Base-by-base conservation (phyloP, 1,140 invertebrate species). In the Lepidotrigona ventralis region DNA sequence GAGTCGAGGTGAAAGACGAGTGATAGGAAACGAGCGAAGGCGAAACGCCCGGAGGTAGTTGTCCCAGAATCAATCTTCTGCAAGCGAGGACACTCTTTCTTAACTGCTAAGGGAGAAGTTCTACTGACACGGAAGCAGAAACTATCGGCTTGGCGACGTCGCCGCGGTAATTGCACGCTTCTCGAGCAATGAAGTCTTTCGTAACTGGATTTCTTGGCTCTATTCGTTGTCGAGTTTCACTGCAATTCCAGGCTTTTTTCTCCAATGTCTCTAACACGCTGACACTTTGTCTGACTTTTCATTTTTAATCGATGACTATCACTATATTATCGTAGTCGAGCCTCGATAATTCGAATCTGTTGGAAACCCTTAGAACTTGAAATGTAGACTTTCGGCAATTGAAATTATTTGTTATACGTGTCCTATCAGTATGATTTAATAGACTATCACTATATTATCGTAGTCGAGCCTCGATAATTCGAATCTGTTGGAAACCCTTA, bases 51-150 rank as follows among this genome's bases (percentile, higher is more conserved):
- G 69, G 39, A 71, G 69, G 69, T 71, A 71, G 69, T 53, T 71
- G 69, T 71, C 69, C 46, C 69, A 71, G 69, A 71, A 71, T 71
- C 69, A 53, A 71, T 71, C 69, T 71, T 71, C 69, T 71, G n/a
- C 39, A 26, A 71, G 39, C 39, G 39, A 46, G 60, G 60, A 14
- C 60, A 12, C 60, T 64, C 60, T 64, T 64, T 64, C 69, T 51
- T 71, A 71, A 71, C 69, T 51, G 46, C 69, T 71, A 53, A n/a
- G 69, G 15, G 69, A 71, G 15, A 46, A 71, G 46, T 71, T 71
- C 69, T 33, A 53, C 69, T 71, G 69, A 71, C 69, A 71, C 69
- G 69, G 69, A 71, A 51, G 69, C 69, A 71, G 69, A 71, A 71
- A 71, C 69, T 71, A 51, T 53, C 46, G 70, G 46, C 46, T 51